Conservation (phyloP, 2,888 invertebrate genomes). For the Quadroppia sp. region DNA sequence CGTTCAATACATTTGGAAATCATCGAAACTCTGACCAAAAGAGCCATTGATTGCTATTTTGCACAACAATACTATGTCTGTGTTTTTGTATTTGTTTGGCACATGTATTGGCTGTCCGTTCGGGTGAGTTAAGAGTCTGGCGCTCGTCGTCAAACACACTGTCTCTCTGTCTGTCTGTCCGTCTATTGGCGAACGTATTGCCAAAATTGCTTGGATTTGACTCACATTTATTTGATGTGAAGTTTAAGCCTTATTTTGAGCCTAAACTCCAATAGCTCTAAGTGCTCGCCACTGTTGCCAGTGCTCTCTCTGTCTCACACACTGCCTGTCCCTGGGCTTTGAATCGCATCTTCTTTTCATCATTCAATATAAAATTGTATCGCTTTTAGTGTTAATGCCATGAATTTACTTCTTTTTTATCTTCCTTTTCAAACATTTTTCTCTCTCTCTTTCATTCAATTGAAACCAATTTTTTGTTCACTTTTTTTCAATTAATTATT, state of each 20-base stretch:
- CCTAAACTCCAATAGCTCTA: conserved; percentile 7
- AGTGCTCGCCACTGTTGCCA: neutral
- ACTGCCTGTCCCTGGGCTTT: conserved; percentile 7
- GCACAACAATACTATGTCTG: too few relatives aligned
- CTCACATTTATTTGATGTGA: conserved; percentile 17
- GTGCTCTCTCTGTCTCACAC: neutral
- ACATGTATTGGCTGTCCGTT: neutral
- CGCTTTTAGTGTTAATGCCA: conserved; percentile 17
- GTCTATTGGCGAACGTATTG: conserved; percentile 19
- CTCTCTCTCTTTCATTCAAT: conserved; percentile 28
- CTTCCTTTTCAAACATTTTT: conserved; percentile 3
- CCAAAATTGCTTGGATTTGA: conserved; percentile 21
- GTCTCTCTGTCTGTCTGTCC: too few relatives aligned
- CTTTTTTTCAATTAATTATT: conserved; percentile 28
- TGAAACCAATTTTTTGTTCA: neutral
- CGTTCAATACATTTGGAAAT: neutral
- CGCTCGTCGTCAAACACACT: too few relatives aligned
- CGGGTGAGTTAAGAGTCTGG: conserved; percentile 11
- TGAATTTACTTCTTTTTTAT: conserved; percentile 13
- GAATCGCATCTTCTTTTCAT: conserved; percentile 15
- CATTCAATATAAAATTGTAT: conserved; percentile 6
- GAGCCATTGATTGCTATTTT: too few relatives aligned
- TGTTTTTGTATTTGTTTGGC: neutral
- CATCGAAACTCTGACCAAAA: neutral
- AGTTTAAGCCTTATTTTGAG: conserved; percentile 27